Base-by-base conservation (phyloP, 2,888 invertebrate species). In the Galeopsomyia nigrocyanea region DNA sequence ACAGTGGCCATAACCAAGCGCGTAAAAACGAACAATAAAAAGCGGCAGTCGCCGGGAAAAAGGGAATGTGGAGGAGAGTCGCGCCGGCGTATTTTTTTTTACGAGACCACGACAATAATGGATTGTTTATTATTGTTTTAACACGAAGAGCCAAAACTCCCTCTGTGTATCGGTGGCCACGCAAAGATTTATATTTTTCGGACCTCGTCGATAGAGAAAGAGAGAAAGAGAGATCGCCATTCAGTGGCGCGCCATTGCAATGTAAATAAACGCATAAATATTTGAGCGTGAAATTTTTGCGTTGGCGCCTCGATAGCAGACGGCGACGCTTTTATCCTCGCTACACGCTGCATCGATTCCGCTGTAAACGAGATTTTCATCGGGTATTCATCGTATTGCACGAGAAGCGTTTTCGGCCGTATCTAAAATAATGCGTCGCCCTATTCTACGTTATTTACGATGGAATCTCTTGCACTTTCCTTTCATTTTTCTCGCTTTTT, bases 231-330 rank as follows among this genome's bases (percentile, higher is more conserved):
- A 66, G 67, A 55, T 46, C n/a, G 46, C 5, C 39, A 10, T 39
- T 39, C 39, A 10, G 71, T 60, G 68, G 51, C 56, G 50, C 71
- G 69, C 64, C 64, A 47, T 22, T 26, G 61, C 80, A 82, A 81
- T 81, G 80, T 80, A 82, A 82, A 82, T 81, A 77, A 77, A 79
- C 78, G 77, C 79, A 81, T 79, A 81, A 81, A 82, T 81, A 79
- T 81, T 81, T 81, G 79, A 81, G 78, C 78, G 75, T 77, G 78
- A 78, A 75, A 69, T 77, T 76, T 61, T 22, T 19, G 17, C 47
- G 49, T 21, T n/a, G 39, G 39, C 14, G 17, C 5, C 31, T 7
- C 39, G 39, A 10, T 10, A 39, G 39, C 39, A 39, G 39, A 39
- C 39, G 39, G 16, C 31, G 17, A n/a, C 50, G 26, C 17, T 17